Conservation (phyloP, 2,888 invertebrate species). For the Microdon myrmicae region DNA sequence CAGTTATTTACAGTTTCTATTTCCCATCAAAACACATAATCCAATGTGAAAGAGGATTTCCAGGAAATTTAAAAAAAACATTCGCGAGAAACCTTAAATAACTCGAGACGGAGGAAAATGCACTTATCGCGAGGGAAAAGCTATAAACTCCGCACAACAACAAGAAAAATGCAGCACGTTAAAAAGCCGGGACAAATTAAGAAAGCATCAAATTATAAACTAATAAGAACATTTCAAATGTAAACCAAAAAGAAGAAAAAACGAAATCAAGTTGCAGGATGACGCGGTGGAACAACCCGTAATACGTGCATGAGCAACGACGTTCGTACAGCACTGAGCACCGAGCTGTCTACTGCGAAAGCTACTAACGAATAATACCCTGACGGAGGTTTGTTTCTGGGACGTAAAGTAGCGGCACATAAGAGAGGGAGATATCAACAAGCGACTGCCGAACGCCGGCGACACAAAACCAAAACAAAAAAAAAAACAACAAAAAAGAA, state of each 20-base stretch:
- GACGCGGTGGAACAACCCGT: slow-evolving; percentile 34
- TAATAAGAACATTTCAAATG: slow-evolving; percentile 36
- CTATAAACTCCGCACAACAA: slow-evolving; percentile 34
- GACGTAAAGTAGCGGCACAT: slow-evolving; percentile 34
- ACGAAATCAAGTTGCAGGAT: slow-evolving; percentile 30
- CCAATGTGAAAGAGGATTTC: slow-evolving; percentile 42
- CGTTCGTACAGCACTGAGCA: slow-evolving; percentile 45
- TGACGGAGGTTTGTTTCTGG: slow-evolving; percentile 47
- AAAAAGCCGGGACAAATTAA: slow-evolving; percentile 39
- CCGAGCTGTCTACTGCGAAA: slow-evolving; percentile 37
- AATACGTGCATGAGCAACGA: slow-evolving; percentile 48
- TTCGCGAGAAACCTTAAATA: slow-evolving; percentile 11
- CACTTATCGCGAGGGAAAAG: too few relatives aligned
- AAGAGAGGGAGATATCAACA: slow-evolving; percentile 45
- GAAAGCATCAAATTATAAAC: slow-evolving; percentile 30
- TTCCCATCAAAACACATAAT: too few relatives aligned
- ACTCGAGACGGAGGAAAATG: slow-evolving; percentile 25
- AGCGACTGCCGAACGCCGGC: slow-evolving; percentile 23
- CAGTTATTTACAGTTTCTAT: too few relatives aligned
- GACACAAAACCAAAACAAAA: slow-evolving; percentile 7
- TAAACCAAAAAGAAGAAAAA: slow-evolving; percentile 36
- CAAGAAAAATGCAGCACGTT: slow-evolving; percentile 25
- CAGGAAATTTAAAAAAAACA: slow-evolving; percentile 26
- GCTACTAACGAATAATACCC: slow-evolving; percentile 43
- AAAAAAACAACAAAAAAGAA: too few relatives aligned